These are phyloP conservation scores for Menidia beryllina DNA, from an alignment of 2,113 vertebrate species.

Conservation along the genomic window DNA sequence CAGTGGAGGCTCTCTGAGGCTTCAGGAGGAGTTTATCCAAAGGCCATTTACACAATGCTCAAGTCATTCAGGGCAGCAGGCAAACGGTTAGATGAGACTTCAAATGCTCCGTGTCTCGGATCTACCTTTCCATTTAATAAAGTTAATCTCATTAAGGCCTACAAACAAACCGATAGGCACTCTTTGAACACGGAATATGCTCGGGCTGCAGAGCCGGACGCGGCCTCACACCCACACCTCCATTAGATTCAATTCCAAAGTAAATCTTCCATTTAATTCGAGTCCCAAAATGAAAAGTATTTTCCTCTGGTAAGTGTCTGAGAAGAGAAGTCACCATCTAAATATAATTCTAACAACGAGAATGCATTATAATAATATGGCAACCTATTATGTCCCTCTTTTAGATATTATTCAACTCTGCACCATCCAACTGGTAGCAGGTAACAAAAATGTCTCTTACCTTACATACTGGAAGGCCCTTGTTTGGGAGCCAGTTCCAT, in stretches of 20 bases:
- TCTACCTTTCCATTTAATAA: slow-evolving; percentile 23
- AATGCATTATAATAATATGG: too few relatives aligned
- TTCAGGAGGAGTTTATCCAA: not conserved
- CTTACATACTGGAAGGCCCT: slow-evolving; percentile 99
- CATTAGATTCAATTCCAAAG: too few relatives aligned
- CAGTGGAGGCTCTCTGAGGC: not conserved
- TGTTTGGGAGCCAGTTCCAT: slow-evolving; percentile 94
- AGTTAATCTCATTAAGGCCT: slow-evolving; percentile 24
- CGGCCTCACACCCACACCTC: not conserved
- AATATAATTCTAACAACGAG: too few relatives aligned
- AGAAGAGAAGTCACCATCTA: too few relatives aligned
- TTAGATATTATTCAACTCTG: too few relatives aligned
- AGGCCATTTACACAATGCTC: slow-evolving; percentile 13
- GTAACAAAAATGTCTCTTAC: slow-evolving; percentile 79
- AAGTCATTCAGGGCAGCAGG: slow-evolving; percentile 10
- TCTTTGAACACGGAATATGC: slow-evolving; percentile 12
- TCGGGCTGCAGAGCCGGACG: not conserved
- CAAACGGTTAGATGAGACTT: slow-evolving; percentile 53
- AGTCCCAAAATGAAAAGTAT: too few relatives aligned
- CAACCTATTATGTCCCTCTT: too few relatives aligned
- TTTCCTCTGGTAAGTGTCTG: too few relatives aligned
- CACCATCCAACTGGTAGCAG: not conserved
- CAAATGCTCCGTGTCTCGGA: slow-evolving; percentile 47
- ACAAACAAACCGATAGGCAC: slow-evolving; percentile 18
- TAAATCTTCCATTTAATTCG: too few relatives aligned